Percentiles rank a stretch among this genome's conserved stretches.
phyloP scores from a whole-genome alignment of 2,797 vertebrate genomes.

The Morelia viridis region DNA sequence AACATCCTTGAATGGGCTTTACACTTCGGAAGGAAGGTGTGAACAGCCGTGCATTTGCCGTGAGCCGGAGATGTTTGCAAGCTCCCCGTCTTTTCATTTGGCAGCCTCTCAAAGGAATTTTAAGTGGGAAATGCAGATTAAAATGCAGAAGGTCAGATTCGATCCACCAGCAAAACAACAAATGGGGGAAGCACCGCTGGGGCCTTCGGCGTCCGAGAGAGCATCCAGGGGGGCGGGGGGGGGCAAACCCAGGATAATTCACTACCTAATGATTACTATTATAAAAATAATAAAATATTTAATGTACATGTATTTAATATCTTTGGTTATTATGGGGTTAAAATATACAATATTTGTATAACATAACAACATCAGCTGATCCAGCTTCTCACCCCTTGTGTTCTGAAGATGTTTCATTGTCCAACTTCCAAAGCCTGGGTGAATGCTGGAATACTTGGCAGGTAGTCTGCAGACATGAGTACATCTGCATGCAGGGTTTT shows the following conservation, averaged over 20 bases:
- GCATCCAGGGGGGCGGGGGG: too few relatives aligned
- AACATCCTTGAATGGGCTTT: not conserved
- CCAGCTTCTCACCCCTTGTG: not conserved
- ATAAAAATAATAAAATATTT: not conserved
- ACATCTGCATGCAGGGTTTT: not conserved
- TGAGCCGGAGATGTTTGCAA: not conserved
- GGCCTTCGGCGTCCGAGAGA: not conserved
- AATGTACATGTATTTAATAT: not conserved
- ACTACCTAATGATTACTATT: not conserved
- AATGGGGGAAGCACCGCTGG: not conserved
- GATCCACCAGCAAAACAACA: not conserved
- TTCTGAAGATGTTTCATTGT: not conserved
- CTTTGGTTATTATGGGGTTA: not conserved
- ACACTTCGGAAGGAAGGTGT: not conserved
- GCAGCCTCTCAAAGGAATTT: not conserved
- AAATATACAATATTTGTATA: not conserved
- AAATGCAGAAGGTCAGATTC: not conserved
- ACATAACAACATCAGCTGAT: not conserved
- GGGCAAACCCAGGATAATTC: not conserved
- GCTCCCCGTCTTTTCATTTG: not conserved
- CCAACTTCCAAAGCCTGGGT: not conserved
- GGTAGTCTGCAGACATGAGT: not conserved
- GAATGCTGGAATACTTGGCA: not conserved
- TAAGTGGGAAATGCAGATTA: not conserved
- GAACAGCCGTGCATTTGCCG: not conserved